Base-by-base conservation (phyloP, 2,888 invertebrate genomes). In the Agrochola lychnidis region DNA sequence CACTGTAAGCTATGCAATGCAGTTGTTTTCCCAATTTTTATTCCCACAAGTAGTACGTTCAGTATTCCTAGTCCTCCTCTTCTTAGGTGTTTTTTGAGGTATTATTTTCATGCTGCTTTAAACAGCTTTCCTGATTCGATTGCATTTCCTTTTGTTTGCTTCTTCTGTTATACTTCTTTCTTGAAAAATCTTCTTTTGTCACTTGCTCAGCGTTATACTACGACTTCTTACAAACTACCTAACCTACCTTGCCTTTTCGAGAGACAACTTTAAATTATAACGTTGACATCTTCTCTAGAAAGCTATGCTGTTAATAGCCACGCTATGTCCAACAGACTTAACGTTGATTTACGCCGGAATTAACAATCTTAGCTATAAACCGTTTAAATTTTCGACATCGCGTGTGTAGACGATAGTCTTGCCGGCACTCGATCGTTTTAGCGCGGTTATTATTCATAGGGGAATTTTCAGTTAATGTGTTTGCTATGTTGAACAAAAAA, bases 381-480 rank as follows among this genome's bases (percentile, higher is more conserved):
- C 69, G 69, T 83, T 87, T 67, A 83, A 76, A 79, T 76, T 78
- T 84, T 82, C 78, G 53, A 74, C 78, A 85, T 86, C 78, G 85
- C 85, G 82, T 83, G 87, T 82, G 73, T 75, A 67, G 40, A 61
- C 73, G 53, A 75, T 76, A 75, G 72, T 68, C 30, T 79, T 64
- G 63, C 73, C n/a, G 40, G 71, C 45, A 87, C 79, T 83, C 56
- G 61, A 82, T 76, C 64, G 73, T 78, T 81, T 75, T 76, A 72
- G 56, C 36, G 71, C 62, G 63, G 74, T 82, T 79, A 62, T 57
- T 69, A 81, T 76, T 76, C 53, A 81, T 74, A 48, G 66, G 59
- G 45, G 45, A 66, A 72, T 70, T 75, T 73, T 71, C 36, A 59
- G 69, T 64, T 62, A 70, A 61, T 76, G n/a, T 51, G 16, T 62